A percentile compares a stretch with the other conserved stretches of the same genome.
Conservation (phyloP, 2,797 vertebrate species). For the Pipistrellus pygmaeus region DNA sequence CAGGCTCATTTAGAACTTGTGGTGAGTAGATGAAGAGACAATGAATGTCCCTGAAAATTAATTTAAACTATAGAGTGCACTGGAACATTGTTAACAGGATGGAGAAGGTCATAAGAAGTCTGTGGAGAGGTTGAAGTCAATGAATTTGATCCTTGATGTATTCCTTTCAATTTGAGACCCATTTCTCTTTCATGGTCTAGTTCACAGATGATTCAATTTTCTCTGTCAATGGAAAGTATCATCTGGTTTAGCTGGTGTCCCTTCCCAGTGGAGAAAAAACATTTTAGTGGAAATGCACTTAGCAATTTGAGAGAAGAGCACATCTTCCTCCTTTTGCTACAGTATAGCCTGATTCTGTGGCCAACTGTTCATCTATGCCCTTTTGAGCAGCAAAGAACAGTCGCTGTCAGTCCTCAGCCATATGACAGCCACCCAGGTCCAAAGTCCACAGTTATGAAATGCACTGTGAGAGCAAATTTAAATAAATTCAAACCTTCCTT, state of each 20-base stretch:
- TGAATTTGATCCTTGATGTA: background rate
- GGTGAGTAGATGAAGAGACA: background rate
- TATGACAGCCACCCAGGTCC: background rate
- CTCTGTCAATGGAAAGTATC: background rate
- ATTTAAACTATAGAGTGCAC: background rate
- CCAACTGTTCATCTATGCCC: background rate
- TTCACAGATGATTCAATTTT: background rate
- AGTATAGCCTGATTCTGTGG: background rate
- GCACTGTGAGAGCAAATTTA: constrained; percentile 46
- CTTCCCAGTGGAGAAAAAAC: background rate
- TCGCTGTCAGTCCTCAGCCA: background rate
- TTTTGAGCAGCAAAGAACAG: constrained; percentile 43
- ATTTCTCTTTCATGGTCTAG: background rate
- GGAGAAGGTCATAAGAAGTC: background rate
- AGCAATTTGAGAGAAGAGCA: background rate
- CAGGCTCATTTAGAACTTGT: background rate
- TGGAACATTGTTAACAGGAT: background rate
- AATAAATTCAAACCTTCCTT: constrained; percentile 26
- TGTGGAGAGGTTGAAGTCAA: background rate
- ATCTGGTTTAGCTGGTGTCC: no score
- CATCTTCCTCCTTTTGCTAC: background rate
- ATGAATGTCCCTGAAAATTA: background rate
- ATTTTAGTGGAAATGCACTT: background rate
- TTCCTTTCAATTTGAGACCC: background rate
- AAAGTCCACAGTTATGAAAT: constrained; percentile 16